Base-by-base conservation (phyloP, 2,113 vertebrate species). In the Silurus meridionalis region DNA sequence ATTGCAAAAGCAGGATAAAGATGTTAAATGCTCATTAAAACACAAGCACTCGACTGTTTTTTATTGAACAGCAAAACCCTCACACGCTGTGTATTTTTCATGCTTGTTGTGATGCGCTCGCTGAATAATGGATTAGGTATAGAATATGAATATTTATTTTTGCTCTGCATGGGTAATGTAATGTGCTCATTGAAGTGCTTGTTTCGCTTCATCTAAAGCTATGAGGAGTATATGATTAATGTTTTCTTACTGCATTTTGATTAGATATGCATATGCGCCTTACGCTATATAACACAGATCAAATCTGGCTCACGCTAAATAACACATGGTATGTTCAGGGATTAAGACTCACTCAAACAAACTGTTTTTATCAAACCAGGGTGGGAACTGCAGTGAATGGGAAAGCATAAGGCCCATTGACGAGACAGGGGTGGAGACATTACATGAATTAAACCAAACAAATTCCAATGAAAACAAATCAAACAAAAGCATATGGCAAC, bases 91-190 rank as follows among this genome's bases (percentile, higher is more conserved):
- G 71, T 25, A 46, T 23, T 60, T 57, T n/a, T 63, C 80, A 82
- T 53, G 46, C 46, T 66, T 82, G 37, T 83, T 83, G 23, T 60
- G 28, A 83, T 72, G 66, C 50, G 19, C n/a, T 37, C 50, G 52
- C 48, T 83, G 81, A 83, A 83, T 83, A 69, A 83, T 83, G 64
- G 23, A 28, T 72, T 77, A 53, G 77, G n/a, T 66, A 78, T 84
- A 71, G 46, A 37, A 17, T n/a, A 37, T 66, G 55, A n/a, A 57
- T 55, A 58, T 75, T 78, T 15, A 67, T n/a, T 50, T 84, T 63
- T 84, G 53, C 83, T 64, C 52, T 78, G 75, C 75, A 28, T 78
- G 75, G 23, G 75, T 57, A 78, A 53, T 75, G 21, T 53, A 53
- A 78, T 57, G 75, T 10, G 48, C 9, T 72, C 15, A 48, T 48